phyloP scores from a whole-genome alignment of 2,888 invertebrate genomes.

The Tineola bisselliella region DNA sequence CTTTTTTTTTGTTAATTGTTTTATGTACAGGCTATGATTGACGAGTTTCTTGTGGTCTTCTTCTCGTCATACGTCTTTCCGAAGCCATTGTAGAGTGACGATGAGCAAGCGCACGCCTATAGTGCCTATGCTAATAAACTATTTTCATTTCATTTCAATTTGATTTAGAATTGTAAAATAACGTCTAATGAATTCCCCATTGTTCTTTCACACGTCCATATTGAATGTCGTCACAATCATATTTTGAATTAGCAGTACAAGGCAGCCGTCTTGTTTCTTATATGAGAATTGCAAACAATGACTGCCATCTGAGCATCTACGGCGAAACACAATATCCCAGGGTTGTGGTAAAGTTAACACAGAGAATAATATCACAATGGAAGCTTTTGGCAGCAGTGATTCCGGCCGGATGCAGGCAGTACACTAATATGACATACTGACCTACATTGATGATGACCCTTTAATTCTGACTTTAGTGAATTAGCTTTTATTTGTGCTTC shows the following conservation, averaged over 20 bases:
- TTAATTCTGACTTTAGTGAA: not conserved
- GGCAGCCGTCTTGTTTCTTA: not conserved
- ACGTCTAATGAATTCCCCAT: not conserved
- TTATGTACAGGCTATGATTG: too few relatives aligned
- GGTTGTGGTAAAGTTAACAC: slow-evolving; percentile 4
- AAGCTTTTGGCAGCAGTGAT: slow-evolving; percentile 3
- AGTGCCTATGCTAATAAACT: too few relatives aligned
- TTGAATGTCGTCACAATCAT: not conserved
- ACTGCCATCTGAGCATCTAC: not conserved
- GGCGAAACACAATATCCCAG: not conserved
- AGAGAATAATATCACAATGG: not conserved
- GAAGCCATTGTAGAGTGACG: too few relatives aligned
- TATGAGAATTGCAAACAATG: not conserved
- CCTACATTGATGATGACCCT: slow-evolving; percentile 12
- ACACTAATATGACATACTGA: slow-evolving; percentile 14
- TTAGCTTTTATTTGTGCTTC: not conserved
- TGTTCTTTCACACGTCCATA: not conserved
- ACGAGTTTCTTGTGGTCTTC: too few relatives aligned
- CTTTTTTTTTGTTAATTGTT: too few relatives aligned
- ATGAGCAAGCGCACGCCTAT: too few relatives aligned
- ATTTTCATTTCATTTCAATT: too few relatives aligned
- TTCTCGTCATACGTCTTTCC: too few relatives aligned
- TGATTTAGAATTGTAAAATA: too few relatives aligned
- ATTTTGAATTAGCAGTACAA: not conserved
- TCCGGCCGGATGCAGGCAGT: slow-evolving; percentile 2